Base-by-base conservation (phyloP, 2,113 vertebrate species). In the Albula glossodonta region DNA sequence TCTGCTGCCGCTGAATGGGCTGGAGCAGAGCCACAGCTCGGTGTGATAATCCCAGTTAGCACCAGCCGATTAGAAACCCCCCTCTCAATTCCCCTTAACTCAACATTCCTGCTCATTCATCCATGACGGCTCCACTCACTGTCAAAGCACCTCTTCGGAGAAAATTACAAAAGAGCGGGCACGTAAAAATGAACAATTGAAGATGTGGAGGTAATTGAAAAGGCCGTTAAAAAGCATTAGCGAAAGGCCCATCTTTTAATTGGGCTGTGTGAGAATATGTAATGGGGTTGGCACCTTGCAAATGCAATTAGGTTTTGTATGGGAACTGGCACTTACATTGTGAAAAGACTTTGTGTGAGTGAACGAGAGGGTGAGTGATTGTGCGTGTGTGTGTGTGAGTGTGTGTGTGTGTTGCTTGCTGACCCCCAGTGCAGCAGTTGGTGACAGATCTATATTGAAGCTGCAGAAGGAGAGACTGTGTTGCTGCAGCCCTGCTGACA, bases 41-140 rank as follows among this genome's bases (percentile, higher is more conserved):
- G 89, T 85, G 88, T 91, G 88, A 86, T 93, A 95, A 94, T 94
- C 93, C 91, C 80, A 88, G 91, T 90, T 92, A 87, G 91, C 91
- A 89, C 86, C 63, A 88, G 88, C 89, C 88, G 89, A 94, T 95
- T 93, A 94, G 92, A 74, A 74, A 74, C 56, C 56, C 60, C 60
- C 60, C 4, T 4, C 17, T 90, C 88, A 90, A 88, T 90, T 92
- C 86, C 88, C 79, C 63, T 53, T 85, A 77, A 86, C 63, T 53
- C 85, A 77, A 86, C 94, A 95, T 96, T 96, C 94, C 90, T 15
- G 89, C 92, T 91, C 91, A 90, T 87, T 94, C 94, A 93, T 92
- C 94, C 93, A 81, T 90, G 91, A 22, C 19, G 84, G 52, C 22
- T 2, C 60, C 17, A 74, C 66, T 79, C 89, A 13, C 81, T 88